A percentile compares a stretch with the other conserved stretches of the same genome.
Evolutionary conservation across 2,797 vertebrate species (phyloP).

Genomic region (Pangasius macronema): DNA sequence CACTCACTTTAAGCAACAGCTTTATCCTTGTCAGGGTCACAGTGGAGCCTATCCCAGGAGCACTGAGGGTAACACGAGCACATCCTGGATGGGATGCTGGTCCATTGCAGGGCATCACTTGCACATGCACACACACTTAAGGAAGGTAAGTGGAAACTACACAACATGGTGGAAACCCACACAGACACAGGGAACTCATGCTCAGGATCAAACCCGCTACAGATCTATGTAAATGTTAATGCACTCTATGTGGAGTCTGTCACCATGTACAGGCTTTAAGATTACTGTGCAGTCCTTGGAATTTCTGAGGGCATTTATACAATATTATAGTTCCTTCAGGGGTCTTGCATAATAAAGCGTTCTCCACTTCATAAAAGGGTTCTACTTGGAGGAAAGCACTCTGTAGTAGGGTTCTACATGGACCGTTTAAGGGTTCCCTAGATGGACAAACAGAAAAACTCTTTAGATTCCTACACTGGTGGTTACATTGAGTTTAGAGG

Average conservation of each 20-base stretch:
- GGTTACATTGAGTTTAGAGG: not conserved
- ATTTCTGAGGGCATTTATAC: not conserved
- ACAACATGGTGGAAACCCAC: not conserved
- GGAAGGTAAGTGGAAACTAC: not conserved
- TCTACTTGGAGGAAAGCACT: not conserved
- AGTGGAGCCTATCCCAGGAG: not conserved
- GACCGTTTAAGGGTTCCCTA: not conserved
- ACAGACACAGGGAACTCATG: not conserved
- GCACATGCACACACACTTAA: not conserved
- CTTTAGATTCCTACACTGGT: not conserved
- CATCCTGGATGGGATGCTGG: not conserved
- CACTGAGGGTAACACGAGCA: not conserved
- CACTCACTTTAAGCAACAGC: not conserved
- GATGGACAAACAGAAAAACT: not conserved
- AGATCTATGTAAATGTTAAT: too few species aligned
- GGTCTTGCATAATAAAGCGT: not conserved
- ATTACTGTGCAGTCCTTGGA: not conserved
- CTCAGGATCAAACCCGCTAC: not conserved
- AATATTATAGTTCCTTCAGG: not conserved
- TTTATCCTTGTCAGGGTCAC: not conserved
- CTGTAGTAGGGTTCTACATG: not conserved
- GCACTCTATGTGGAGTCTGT: not conserved
- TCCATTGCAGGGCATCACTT: not conserved
- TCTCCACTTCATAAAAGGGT: not conserved
- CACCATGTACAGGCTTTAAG: not conserved